Conservation (phyloP, 2,888 invertebrate species). For the Nomada fucata region DNA sequence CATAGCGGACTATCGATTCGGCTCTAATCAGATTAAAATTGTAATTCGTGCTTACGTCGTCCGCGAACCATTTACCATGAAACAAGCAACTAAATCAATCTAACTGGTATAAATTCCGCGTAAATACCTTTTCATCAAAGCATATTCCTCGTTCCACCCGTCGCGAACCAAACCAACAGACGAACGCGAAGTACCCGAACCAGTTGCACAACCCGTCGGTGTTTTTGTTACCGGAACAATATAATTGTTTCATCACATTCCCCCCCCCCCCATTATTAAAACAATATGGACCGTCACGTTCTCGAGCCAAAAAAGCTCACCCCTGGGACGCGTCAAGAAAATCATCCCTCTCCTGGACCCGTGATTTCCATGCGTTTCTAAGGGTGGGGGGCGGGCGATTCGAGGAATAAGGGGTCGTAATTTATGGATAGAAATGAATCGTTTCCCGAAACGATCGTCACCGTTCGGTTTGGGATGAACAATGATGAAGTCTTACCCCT, state of each 20-base stretch:
- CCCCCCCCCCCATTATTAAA: too few species aligned
- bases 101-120: not conserved
- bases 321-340: not conserved
- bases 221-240: too few species aligned
- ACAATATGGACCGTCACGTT: not conserved
- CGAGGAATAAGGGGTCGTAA: not conserved
- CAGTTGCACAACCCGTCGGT: too few species aligned
- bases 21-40: not conserved
- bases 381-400: not conserved
- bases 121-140: not conserved
- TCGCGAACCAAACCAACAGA: too few species aligned
- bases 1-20: too few species aligned
- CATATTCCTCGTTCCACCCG: too few species aligned
- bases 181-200: too few species aligned
- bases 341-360: too few species aligned
- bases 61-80: not conserved
- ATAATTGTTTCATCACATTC: too few species aligned
- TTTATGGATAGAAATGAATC: not conserved
- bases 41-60: not conserved
- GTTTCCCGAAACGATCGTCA: not conserved
- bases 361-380: slow-evolving; percentile 18
- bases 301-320: not conserved
- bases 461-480: not conserved
- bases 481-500: slow-evolving; percentile 33
- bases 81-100: not conserved